Conservation (phyloP, 2,797 vertebrate species). For the Botia almorhae region DNA sequence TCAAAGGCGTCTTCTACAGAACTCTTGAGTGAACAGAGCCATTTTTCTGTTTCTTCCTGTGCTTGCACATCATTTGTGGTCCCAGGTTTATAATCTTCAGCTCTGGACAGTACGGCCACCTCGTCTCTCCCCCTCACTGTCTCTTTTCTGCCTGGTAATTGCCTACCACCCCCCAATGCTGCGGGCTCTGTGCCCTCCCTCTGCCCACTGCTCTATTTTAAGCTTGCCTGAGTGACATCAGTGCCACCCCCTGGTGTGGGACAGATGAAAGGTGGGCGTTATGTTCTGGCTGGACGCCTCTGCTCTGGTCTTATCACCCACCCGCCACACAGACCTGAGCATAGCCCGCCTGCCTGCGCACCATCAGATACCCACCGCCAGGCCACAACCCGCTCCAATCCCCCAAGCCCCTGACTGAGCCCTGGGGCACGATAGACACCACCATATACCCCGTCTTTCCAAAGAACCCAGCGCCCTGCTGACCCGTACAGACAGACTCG, state of each 20-base stretch:
- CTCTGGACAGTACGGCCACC: constrained; percentile 40
- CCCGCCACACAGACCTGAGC: constrained; percentile 73
- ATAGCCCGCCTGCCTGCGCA: constrained; percentile 58
- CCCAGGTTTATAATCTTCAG: constrained; percentile 47
- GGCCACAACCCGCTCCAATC: constrained; percentile 50
- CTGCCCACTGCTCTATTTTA: constrained; percentile 74
- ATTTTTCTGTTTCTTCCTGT: constrained; percentile 39
- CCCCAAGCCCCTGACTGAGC: constrained; percentile 60
- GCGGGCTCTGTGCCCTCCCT: constrained; percentile 70
- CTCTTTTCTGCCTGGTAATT: constrained; percentile 77
- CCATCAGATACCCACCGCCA: constrained; percentile 51
- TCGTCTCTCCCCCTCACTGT: constrained; percentile 62
- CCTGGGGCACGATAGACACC: constrained; percentile 56
- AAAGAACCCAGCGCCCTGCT: constrained; percentile 8
- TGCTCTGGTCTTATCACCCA: constrained; percentile 76
- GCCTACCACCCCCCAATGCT: constrained; percentile 73
- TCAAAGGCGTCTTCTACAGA: background rate
- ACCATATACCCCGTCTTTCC: constrained; percentile 12
- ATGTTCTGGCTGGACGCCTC: constrained; percentile 64
- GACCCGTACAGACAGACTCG: constrained; percentile 24
- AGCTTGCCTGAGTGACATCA: constrained; percentile 76
- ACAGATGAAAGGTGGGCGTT: constrained; percentile 80
- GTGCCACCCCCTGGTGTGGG: constrained; percentile 67
- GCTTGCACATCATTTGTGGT: constrained; percentile 49
- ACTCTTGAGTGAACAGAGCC: constrained; percentile 4